Percentiles rank a stretch among this genome's conserved stretches.
phyloP scores from a whole-genome alignment of 2,797 vertebrate species.

The Crenuchus spilurus region DNA sequence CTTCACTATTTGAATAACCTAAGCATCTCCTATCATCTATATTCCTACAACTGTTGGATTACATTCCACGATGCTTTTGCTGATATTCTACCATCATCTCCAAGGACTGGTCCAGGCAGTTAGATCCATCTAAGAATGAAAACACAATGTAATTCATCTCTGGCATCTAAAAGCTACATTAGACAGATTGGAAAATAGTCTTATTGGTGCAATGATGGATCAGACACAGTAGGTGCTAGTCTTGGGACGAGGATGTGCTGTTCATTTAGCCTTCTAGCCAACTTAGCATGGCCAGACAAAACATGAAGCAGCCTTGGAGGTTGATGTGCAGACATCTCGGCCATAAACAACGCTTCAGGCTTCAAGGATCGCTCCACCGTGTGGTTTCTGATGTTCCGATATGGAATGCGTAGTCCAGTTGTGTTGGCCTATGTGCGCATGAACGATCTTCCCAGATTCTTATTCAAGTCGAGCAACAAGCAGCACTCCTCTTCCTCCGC shows the following conservation, averaged over 20 bases:
- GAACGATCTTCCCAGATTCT: slow-evolving; percentile 41
- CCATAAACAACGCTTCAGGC: slow-evolving; percentile 5
- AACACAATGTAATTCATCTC: slow-evolving; percentile 25
- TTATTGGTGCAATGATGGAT: slow-evolving; percentile 1
- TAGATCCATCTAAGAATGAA: slow-evolving; percentile 20
- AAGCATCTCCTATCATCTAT: neutral
- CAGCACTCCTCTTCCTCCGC: neutral
- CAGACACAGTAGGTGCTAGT: slow-evolving; percentile 36
- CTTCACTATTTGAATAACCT: slow-evolving; percentile 4
- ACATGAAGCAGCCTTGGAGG: slow-evolving; percentile 28
- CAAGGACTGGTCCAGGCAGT: neutral
- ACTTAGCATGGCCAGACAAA: slow-evolving; percentile 35
- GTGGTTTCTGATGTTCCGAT: slow-evolving; percentile 40
- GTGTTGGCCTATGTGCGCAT: slow-evolving; percentile 36
- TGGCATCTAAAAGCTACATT: slow-evolving; percentile 27
- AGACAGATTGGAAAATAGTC: slow-evolving; percentile 21
- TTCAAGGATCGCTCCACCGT: slow-evolving; percentile 36
- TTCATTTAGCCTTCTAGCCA: slow-evolving; percentile 14
- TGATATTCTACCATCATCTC: slow-evolving; percentile 31
- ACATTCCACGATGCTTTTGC: slow-evolving; percentile 16
- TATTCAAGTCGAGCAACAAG: slow-evolving; percentile 9
- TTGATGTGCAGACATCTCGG: slow-evolving; percentile 23
- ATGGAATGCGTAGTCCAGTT: slow-evolving; percentile 26
- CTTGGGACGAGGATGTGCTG: slow-evolving; percentile 27
- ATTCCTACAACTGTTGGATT: slow-evolving; percentile 21